phyloP scores from a whole-genome alignment of 2,797 vertebrate species.

The Acanthornis magna region DNA sequence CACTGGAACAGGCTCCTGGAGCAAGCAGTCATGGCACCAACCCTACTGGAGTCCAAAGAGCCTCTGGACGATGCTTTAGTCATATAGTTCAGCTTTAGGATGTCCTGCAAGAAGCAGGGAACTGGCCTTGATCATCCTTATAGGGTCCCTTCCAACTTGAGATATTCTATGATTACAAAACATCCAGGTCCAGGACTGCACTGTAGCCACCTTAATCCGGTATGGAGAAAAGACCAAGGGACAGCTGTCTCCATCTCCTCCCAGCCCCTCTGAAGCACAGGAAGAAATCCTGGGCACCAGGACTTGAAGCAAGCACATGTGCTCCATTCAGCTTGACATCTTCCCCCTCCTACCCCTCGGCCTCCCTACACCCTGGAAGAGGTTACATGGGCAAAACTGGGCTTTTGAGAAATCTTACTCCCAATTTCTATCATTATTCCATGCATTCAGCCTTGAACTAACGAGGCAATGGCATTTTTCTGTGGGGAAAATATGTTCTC shows the following conservation, averaged over 20 bases:
- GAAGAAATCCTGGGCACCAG: neutral
- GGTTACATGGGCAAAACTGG: neutral
- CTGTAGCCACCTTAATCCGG: neutral
- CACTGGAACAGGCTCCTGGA: neutral
- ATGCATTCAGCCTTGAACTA: neutral
- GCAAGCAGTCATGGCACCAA: neutral
- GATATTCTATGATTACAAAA: neutral
- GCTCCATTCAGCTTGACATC: neutral
- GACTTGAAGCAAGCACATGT: neutral
- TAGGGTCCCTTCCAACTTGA: neutral
- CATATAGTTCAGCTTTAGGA: neutral
- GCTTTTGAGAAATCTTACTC: neutral
- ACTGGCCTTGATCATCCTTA: neutral
- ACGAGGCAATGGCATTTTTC: neutral
- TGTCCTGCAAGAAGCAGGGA: too few species aligned
- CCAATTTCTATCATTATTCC: neutral
- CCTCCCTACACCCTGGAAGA: neutral
- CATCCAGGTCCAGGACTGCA: neutral
- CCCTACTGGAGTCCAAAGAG: neutral
- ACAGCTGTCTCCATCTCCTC: neutral
- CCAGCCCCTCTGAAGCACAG: accelerated
- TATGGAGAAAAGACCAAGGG: neutral
- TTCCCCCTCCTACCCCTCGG: neutral
- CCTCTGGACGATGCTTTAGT: neutral
- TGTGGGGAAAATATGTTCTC: neutral